Base-by-base conservation (phyloP, 2,888 invertebrate genomes). In the Steinernema carpocapsae region DNA sequence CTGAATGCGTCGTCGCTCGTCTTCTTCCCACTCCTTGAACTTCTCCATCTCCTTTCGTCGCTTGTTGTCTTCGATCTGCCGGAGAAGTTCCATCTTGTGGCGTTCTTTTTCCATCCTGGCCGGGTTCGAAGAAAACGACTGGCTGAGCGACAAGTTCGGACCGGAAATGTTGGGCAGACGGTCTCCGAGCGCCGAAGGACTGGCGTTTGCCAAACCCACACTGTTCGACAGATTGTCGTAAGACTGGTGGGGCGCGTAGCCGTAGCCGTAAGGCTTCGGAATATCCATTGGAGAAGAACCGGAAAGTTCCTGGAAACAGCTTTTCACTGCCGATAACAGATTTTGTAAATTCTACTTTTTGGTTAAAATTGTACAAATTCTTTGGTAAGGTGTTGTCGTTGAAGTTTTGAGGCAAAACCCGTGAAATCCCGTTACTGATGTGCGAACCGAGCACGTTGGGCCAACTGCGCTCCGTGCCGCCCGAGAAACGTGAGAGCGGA, bases 51-150 rank as follows among this genome's bases (percentile, higher is more conserved):
- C 64, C 45, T 76, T 76, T 12, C 78, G 72, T 14, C 74, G 70
- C 19, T 70, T 46, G 51, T 80, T 80, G 32, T 80, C 80, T 70
- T 80, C 80, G 51, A 80, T 79, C 74, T 80, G 80, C 46, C 37
- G 71, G 52, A 77, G 42, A 14, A 80, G 72, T n/a, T 80, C 80
- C n/a, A 73, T n/a, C 24, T 75, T 73, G 56, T 80, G 80, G 26
- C 77, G 79, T 51, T 79, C 78, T 71, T 76, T 76, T 14, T 78
- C 79, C 26, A 26, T 12, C 19, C 29, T 64, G 2, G 64, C 64
- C n/a, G 64, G 64, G 14, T 64, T 64, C 17, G 64, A 64, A 29
- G 2, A 4, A 17, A 64, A 64, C 1, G 64, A 64, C 32, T 64
- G 64, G 14, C 26, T 64, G 3, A 64, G 64, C 48, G 48, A 48